Evolutionary conservation across 2,113 vertebrate species (phyloP), one percentile per base, ranked within the genome.

Genomic region (Corvus hawaiiensis): DNA sequence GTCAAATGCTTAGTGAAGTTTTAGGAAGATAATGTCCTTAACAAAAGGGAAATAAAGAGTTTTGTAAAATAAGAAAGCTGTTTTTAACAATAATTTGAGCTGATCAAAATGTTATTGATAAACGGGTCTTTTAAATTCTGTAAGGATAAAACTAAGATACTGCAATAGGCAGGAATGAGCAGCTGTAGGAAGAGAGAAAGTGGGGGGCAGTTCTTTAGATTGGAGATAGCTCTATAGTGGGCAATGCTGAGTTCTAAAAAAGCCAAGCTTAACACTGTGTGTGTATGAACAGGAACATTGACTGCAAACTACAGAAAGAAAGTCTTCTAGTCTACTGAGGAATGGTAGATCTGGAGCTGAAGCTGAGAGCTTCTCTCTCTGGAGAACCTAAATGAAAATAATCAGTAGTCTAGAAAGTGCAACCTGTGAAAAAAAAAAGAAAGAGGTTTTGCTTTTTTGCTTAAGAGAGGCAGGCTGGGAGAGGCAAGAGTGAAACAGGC

Each of bases 181-280:
- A 63, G 32, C 10, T 63, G 20, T 49, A 77, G 71, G 67, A 72
- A 56, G 54, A 90, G 28, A 48, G 67, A 49, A 82, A 52, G 8
- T 14, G 10, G 11, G 7, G 9, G 59, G 30, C 33, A 48, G 66
- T 3, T 74, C 35, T 66, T 52, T 7, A 37, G 28, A 26, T 16
- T 0, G 1, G 11, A 2, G 6, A 2, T 6, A 33, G 32, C 22
- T 41, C 16, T 24, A 0, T 11, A 62, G 20, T 19, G 37, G 49
- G 35, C 52, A 89, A 3, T 9, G 37, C 16, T 1, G 2, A 16
- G 19, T 26, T 61, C 63, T 56, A 21, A 43, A 41, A 61, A 48
- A 86, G 63, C 22, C 54, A 69, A 44, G 32, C 33, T 69, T 94
- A 46, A 23, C 2, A 3, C 20, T 49, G 43, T 3, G 1, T 28